Conservation (phyloP, 2,113 vertebrate species). For the Forbesichthys agassizii region DNA sequence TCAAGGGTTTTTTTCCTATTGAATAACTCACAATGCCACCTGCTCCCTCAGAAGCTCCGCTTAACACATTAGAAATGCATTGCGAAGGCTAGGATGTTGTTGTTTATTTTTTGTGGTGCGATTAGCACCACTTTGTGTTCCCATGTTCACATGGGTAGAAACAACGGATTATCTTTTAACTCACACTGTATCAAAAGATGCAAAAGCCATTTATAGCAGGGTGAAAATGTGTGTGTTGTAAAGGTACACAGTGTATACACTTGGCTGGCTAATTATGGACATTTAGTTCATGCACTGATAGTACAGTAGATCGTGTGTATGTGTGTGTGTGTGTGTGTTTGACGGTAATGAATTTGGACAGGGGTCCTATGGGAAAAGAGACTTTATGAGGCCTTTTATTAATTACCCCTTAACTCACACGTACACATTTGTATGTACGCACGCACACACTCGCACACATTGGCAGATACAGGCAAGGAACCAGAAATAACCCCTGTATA, state of each 20-base stretch:
- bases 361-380: conserved; percentile 36
- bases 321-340: conserved; percentile 5
- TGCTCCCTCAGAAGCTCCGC: too few relatives aligned
- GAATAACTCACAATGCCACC: too few relatives aligned
- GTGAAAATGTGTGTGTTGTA: background rate
- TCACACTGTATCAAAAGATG: too few relatives aligned
- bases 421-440: background rate
- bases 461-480: background rate
- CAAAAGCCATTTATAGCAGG: too few relatives aligned
- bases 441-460: background rate
- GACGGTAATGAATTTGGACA: conserved; percentile 56
- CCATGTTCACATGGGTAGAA: too few relatives aligned
- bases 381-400: conserved; percentile 42
- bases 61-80: too few relatives aligned
- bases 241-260: background rate
- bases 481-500: background rate
- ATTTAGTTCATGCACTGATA: background rate
- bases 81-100: too few relatives aligned
- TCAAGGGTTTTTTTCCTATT: too few relatives aligned
- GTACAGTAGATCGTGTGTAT: background rate
- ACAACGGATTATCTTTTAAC: too few relatives aligned
- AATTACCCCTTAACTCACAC: conserved; percentile 31
- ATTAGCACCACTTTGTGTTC: too few relatives aligned
- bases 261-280: background rate
- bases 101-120: too few relatives aligned